These are phyloP conservation scores for Novumbra hubbsi DNA, from an alignment of 2,797 vertebrate genomes.

Conservation along the genomic window DNA sequence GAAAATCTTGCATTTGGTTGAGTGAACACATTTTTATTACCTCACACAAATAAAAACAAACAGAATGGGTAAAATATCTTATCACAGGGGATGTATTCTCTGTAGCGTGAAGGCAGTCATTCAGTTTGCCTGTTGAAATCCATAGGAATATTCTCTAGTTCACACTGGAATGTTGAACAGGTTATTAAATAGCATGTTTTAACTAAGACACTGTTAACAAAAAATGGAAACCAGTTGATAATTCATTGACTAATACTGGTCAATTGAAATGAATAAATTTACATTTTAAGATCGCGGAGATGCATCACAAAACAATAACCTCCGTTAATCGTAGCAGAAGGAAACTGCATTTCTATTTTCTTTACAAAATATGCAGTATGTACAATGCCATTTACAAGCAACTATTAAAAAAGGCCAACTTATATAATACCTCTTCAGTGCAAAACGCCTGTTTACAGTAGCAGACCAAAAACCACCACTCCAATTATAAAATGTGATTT, in stretches of 20 bases:
- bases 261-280: conserved; percentile 40
- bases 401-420: conserved; percentile 49
- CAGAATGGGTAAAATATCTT: conserved; percentile 43
- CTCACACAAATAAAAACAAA: conserved; percentile 63
- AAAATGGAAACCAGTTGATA: conserved; percentile 36
- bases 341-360: conserved; percentile 45
- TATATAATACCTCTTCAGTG: conserved; percentile 63
- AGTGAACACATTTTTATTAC: conserved; percentile 62
- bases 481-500: conserved; percentile 44
- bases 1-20: conserved; percentile 1
- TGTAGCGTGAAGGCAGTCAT: conserved; percentile 35
- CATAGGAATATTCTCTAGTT: conserved; percentile 27
- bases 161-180: conserved; percentile 40
- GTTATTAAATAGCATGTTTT: conserved; percentile 12
- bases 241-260: conserved; percentile 26
- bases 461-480: conserved; percentile 41
- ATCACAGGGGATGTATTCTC: conserved; percentile 32
- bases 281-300: conserved; percentile 52
- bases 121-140: conserved; percentile 27
- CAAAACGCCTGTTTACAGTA: conserved; percentile 60
- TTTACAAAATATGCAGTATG: conserved; percentile 72
- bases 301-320: conserved; percentile 29
- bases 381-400: conserved; percentile 70
- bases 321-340: conserved; percentile 48
- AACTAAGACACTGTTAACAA: conserved; percentile 33